phyloP scores from a whole-genome alignment of 1,140 invertebrate species.

The Oryzaephilus surinamensis region DNA sequence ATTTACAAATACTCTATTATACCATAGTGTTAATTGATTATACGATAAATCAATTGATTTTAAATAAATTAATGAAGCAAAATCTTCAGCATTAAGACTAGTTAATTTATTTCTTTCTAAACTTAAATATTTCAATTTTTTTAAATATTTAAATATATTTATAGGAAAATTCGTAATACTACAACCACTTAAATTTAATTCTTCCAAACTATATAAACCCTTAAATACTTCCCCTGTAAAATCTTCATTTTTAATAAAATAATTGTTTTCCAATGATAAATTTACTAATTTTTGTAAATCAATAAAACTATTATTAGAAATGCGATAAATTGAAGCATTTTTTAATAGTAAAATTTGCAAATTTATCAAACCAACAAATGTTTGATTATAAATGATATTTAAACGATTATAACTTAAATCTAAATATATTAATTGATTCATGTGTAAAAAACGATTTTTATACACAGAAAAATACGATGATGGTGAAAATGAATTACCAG shows the following conservation, averaged over 20 bases:
- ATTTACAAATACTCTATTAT: slow-evolving; percentile 37
- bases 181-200: slow-evolving; percentile 40
- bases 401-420: slow-evolving; percentile 41
- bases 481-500: slow-evolving; percentile 29
- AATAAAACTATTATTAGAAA: slow-evolving; percentile 37
- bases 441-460: slow-evolving; percentile 26
- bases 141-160: slow-evolving; percentile 41
- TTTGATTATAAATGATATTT: slow-evolving; percentile 36
- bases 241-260: slow-evolving; percentile 33
- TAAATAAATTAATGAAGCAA: slow-evolving; percentile 38
- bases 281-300: slow-evolving; percentile 36
- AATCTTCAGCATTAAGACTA: slow-evolving; percentile 34
- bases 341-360: slow-evolving; percentile 39
- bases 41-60: slow-evolving; percentile 38
- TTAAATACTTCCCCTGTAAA: slow-evolving; percentile 36
- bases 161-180: slow-evolving; percentile 36
- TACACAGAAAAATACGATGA: slow-evolving; percentile 39
- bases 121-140: slow-evolving; percentile 39
- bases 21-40: slow-evolving; percentile 42
- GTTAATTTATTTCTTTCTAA: slow-evolving; percentile 40
- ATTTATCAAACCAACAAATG: slow-evolving; percentile 39
- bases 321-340: slow-evolving; percentile 40
- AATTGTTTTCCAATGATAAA: slow-evolving; percentile 43
- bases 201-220: slow-evolving; percentile 39
- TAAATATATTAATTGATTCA: slow-evolving; percentile 20